phyloP scores from a whole-genome alignment of 2,888 invertebrate genomes.

The Spatulosminthurus flaviceps region DNA sequence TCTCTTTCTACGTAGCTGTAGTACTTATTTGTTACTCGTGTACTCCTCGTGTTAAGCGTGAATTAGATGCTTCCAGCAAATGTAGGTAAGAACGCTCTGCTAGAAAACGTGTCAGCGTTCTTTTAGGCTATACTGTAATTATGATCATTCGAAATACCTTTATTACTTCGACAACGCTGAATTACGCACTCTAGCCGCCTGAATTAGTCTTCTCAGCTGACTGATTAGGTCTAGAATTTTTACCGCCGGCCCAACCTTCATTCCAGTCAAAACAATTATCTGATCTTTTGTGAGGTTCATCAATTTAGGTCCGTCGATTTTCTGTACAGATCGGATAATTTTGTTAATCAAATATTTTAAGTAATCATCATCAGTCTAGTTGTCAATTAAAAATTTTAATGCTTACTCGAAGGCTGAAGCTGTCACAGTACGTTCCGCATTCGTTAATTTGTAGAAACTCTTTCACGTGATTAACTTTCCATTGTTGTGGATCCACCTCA shows the following conservation, averaged over 20 bases:
- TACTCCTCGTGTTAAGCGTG: no score
- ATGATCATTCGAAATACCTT: neutral
- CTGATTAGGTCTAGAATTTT: slow-evolving; percentile 93
- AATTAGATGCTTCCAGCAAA: no score
- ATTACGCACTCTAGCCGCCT: slow-evolving; percentile 67
- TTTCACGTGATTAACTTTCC: slow-evolving; percentile 87
- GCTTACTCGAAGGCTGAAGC: slow-evolving; percentile 71
- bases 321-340: slow-evolving; percentile 70
- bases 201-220: slow-evolving; percentile 86
- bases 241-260: slow-evolving; percentile 93
- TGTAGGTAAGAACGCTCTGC: no score
- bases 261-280: slow-evolving; percentile 86
- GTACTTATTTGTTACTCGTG: no score
- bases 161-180: slow-evolving; percentile 52
- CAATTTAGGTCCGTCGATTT: slow-evolving; percentile 83
- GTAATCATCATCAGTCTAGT: neutral
- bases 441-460: slow-evolving; percentile 91
- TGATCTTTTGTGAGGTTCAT: slow-evolving; percentile 87
- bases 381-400: slow-evolving; percentile 29
- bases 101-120: no score
- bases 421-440: slow-evolving; percentile 73
- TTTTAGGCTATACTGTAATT: no score
- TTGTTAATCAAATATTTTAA: slow-evolving; percentile 14
- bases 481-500: slow-evolving; percentile 43
- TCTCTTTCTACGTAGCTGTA: no score